Evolutionary conservation across 2,888 invertebrate species (phyloP), one percentile per base, ranked within the genome.

Genomic region (Selenia dentaria): DNA sequence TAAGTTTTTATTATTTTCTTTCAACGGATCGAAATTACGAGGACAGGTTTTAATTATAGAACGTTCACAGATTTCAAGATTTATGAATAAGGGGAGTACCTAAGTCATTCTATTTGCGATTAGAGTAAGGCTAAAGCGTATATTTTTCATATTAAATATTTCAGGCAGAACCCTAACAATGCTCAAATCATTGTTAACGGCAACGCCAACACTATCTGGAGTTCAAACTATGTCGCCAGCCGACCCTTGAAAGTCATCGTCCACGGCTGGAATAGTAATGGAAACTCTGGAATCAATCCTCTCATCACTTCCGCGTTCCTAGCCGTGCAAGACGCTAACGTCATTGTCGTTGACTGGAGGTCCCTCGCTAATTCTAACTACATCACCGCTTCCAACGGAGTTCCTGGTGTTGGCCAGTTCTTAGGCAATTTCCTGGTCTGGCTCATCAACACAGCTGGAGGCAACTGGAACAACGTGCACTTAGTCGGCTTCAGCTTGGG

Each of bases 401-500:
- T 80, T 1, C 78, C 80, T 1, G 29, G 56, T 26, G 72, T 84
- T 1, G 86, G 84, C 1, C 62, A 69, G 27, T 66, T 64, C 33
- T 63, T 86, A 1, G 85, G 79, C 3, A 70, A 76, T 52, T 84
- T 84, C 59, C 34, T 88, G 2, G 55, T 62, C 9, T 83, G 79
- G 79, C 71, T 87, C 11, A 64, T 79, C 43, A 70, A 66, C 34
- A 78, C 56, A 0, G 70, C 64, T 3, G 86, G 85, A 11, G 80
- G 79, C 5, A 74, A 78, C 57, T 82, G 79, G 76, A 73, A 76
- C 50, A 75, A 76, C 16, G 64, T 87, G 1, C 88, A 89, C 50
- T 56, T 88, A 14, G 68, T 86, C 16, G 88, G 88, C 13, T 79
- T 77, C 71, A 87, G 88, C 59, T 73, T 87, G 51, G 88, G 88